Evolutionary conservation across 2,888 invertebrate genomes (phyloP).

Genomic region (Drosophila nigritarsus): DNA sequence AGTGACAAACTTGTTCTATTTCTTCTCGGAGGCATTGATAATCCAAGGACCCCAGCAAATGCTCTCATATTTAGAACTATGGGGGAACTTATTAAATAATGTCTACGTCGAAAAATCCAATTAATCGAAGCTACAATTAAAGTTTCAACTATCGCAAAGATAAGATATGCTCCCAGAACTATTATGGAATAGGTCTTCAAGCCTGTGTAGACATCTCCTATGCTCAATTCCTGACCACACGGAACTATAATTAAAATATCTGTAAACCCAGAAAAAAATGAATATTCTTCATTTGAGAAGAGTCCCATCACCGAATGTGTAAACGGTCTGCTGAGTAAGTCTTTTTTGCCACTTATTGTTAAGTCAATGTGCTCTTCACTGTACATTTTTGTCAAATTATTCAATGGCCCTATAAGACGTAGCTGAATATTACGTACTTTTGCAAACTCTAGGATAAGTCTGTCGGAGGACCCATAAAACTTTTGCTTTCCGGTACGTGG

Average conservation of each 20-base stretch:
- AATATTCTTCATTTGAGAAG: background rate
- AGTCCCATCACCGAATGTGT: fast-evolving
- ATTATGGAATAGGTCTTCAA: constrained; percentile 4
- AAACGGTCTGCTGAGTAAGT: constrained; percentile 3
- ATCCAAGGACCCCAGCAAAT: constrained; percentile 30
- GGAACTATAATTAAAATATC: constrained; percentile 37
- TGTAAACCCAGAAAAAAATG: background rate
- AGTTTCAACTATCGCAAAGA: constrained; percentile 20
- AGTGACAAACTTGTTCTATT: constrained; percentile 7
- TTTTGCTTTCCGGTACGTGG: background rate
- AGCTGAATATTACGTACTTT: constrained; percentile 26
- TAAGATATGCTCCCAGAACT: constrained; percentile 23
- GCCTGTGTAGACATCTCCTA: constrained; percentile 12
- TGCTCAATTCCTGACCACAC: constrained; percentile 16
- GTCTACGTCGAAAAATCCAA: background rate
- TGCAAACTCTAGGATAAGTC: constrained; percentile 13
- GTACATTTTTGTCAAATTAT: background rate
- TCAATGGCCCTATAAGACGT: background rate
- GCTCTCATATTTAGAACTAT: constrained; percentile 23
- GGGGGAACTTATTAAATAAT: background rate
- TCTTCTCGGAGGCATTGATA: constrained; percentile 19
- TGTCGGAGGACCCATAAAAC: background rate
- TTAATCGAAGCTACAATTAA: constrained; percentile 3
- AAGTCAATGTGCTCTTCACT: background rate
- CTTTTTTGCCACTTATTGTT: constrained; percentile 3